A percentile compares a stretch with the other conserved stretches of the same genome.
Evolutionary conservation across 2,113 vertebrate species (phyloP).

Genomic region (Saguinus imperator): DNA sequence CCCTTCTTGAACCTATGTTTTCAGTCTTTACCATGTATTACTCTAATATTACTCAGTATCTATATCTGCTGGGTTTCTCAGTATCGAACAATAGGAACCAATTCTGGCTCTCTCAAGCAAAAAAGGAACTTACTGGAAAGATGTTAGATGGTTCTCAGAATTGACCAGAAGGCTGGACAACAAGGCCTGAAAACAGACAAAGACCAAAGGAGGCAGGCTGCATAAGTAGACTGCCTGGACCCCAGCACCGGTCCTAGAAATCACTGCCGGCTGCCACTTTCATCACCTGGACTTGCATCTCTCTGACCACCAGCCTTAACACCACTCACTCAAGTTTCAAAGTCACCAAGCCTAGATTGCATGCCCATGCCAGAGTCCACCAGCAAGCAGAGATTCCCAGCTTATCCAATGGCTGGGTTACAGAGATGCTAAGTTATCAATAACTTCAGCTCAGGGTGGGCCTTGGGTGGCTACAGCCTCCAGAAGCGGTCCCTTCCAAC

Average conservation of each 20-base stretch:
- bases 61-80: neutral
- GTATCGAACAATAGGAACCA: neutral
- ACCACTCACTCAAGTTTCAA: neutral
- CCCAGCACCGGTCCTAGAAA: neutral
- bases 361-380: neutral
- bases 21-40: neutral
- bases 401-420: neutral
- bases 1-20: neutral
- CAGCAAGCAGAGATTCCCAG: neutral
- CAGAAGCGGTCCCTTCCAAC: neutral
- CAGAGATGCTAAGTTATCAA: neutral
- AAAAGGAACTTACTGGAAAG: neutral
- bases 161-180: constrained; percentile 5
- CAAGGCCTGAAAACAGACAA: neutral
- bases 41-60: neutral
- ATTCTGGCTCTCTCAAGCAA: neutral
- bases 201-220: neutral
- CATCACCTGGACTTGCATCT: neutral
- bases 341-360: neutral
- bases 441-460: neutral
- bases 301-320: neutral
- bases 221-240: neutral
- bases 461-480: neutral
- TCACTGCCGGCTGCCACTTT: neutral
- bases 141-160: neutral